phyloP scores from a whole-genome alignment of 2,888 invertebrate genomes.

The Lasioglossum leucozonium region DNA sequence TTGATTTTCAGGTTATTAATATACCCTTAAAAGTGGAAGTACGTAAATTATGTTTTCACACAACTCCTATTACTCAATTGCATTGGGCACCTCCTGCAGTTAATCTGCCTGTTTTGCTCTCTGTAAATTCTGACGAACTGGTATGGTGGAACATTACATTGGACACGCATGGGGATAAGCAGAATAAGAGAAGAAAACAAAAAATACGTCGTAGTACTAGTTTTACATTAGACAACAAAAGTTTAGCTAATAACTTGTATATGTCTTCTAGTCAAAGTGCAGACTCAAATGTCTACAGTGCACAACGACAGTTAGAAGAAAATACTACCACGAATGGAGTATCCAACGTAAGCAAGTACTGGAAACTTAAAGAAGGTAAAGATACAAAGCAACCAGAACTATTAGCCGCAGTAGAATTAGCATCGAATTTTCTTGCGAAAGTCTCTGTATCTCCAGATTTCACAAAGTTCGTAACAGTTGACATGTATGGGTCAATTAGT shows the following conservation, averaged over 20 bases:
- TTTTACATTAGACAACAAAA: constrained; percentile 52
- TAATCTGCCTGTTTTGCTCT: constrained; percentile 76
- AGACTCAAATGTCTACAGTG: constrained; percentile 43
- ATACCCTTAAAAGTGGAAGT: constrained; percentile 63
- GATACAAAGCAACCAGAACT: constrained; percentile 72
- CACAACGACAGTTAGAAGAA: constrained; percentile 24
- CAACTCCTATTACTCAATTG: constrained; percentile 75
- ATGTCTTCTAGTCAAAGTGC: constrained; percentile 66
- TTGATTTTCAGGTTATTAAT: constrained; percentile 75
- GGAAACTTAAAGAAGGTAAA: constrained; percentile 77
- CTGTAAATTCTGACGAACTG: constrained; percentile 78
- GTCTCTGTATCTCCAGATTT: constrained; percentile 81
- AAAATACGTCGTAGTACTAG: constrained; percentile 75
- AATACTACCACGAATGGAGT: constrained; percentile 18
- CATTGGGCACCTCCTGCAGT: constrained; percentile 77
- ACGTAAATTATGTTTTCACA: constrained; percentile 74
- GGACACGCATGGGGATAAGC: constrained; percentile 56
- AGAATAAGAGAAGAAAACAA: constrained; percentile 71
- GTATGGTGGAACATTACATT: constrained; percentile 81
- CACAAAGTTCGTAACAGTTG: constrained; percentile 80
- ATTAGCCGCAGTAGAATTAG: constrained; percentile 76
- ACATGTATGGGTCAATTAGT: constrained; percentile 79
- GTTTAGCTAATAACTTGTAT: constrained; percentile 60
- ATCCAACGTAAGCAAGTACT: constrained; percentile 62
- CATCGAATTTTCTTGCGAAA: constrained; percentile 76